These are phyloP conservation scores for Linhomoeus sp. DNA, from an alignment of 2,888 invertebrate genomes.

Conservation along the genomic window DNA sequence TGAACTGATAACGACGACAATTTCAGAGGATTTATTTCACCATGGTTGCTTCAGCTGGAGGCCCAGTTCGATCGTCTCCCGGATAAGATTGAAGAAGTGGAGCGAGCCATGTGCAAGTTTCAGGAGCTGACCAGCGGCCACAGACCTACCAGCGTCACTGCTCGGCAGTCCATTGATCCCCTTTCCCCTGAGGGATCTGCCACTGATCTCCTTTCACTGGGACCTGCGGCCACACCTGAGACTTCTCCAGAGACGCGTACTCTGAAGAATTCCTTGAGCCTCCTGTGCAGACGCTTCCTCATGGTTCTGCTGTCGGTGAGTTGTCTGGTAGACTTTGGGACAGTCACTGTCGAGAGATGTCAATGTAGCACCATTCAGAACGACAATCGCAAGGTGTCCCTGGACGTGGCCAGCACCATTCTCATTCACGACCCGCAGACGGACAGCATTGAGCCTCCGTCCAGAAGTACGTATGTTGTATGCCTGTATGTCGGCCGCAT, in stretches of 20 bases:
- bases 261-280: conserved; percentile 19
- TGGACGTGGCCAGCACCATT: conserved; percentile 24
- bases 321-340: not conserved
- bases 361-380: conserved; percentile 10
- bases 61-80: conserved; percentile 10
- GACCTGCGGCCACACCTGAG: no score
- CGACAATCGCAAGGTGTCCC: conserved; percentile 16
- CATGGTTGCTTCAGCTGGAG: not conserved
- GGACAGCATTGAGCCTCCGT: conserved; percentile 24
- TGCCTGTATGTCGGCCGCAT: not conserved
- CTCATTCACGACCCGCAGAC: conserved; percentile 24
- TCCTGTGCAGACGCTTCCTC: conserved; percentile 22
- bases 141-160: no score
- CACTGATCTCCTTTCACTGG: no score
- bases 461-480: conserved; percentile 11
- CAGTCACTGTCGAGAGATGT: not conserved
- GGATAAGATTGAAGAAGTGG: conserved; percentile 17
- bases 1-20: no score
- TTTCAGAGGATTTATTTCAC: not conserved
- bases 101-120: conserved; percentile 24
- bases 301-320: conserved; percentile 22
- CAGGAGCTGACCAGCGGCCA: conserved; percentile 11
- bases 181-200: no score
- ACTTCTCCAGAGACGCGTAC: conserved; percentile 9
- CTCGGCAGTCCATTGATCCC: no score